Evolutionary conservation across 2,113 vertebrate species (phyloP), one percentile per base, ranked within the genome.

Genomic region (Corythoichthys haematopterus): DNA sequence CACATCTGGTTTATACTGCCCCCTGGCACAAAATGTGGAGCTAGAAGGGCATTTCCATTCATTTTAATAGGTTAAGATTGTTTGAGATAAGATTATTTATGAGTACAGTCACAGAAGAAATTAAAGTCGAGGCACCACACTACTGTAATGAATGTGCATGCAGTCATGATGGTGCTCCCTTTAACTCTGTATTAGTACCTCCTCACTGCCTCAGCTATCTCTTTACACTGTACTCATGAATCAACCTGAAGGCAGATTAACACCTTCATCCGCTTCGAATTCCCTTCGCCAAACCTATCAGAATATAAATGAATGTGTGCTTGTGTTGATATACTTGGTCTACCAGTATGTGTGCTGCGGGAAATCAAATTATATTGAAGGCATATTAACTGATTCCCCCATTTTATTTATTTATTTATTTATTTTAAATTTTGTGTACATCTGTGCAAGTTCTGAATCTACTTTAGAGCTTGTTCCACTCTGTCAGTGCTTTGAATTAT

Each of bases 181-280:
- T 35, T 35, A 55, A 20, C 53, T 55, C 53, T n/a, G 5, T 35
- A 55, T 33, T 55, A 55, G 53, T 13, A 35, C 28, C 35, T 12
- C 64, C 52, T 15, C 28, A 50, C 38, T 51, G 11, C 63, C 12
- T 50, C 63, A 3, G 50, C 48, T 60, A 15, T 72, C 51, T 66
- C 36, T 70, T 76, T 47, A 64, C 68, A 66, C 37, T 53, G 16
- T 56, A 61, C 60, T 58, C 57, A 15, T 71, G 48, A 68, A 62
- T 43, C 56, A 66, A 77, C 75, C 72, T 52, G 47, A 63, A 74
- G 74, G 71, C 60, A 72, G 56, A 75, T 70, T 45, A 55, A 63
- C 37, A 62, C 61, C 84, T 75, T 78, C 71, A 81, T 78, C 69
- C 64, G 35, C n/a, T 66, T 70, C 70, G 71, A 65, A 66, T 61